phyloP scores from a whole-genome alignment of 2,113 vertebrate genomes.

The Atherinomorus stipes region DNA sequence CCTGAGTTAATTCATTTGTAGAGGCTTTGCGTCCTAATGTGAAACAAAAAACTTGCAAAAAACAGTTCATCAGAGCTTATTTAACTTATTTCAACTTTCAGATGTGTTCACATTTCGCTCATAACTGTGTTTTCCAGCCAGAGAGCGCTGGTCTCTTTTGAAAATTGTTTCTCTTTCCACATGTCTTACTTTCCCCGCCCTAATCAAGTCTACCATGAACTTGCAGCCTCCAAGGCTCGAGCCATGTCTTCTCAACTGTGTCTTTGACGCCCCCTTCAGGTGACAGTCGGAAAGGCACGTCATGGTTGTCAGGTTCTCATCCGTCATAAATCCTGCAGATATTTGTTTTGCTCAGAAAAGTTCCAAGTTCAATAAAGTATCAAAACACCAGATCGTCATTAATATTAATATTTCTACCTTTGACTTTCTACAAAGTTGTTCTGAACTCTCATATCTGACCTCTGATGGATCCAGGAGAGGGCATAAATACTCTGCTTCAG shows the following conservation, averaged over 20 bases:
- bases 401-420: constrained; percentile 44
- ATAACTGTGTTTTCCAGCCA: constrained; percentile 75
- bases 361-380: constrained; percentile 42
- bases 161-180: constrained; percentile 71
- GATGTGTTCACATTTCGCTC: constrained; percentile 65
- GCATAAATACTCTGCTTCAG: constrained; percentile 14
- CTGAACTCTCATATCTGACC: constrained; percentile 50
- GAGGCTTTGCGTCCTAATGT: background rate
- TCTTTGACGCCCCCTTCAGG: constrained; percentile 73
- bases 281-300: constrained; percentile 20
- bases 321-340: constrained; percentile 34
- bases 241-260: constrained; percentile 44
- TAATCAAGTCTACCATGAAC: constrained; percentile 33
- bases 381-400: constrained; percentile 43
- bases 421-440: constrained; percentile 39
- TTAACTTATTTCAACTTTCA: constrained; percentile 63
- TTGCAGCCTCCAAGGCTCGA: background rate
- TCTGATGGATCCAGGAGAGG: constrained; percentile 31
- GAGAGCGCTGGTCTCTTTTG: constrained; percentile 66
- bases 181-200: constrained; percentile 9
- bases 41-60: too few species aligned
- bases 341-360: constrained; percentile 23
- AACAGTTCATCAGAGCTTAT: constrained; percentile 43
- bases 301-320: constrained; percentile 49
- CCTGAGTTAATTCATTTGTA: constrained; percentile 23